Evolutionary conservation across 1,140 invertebrate genomes (phyloP).

Genomic region (Micrasema longulum): DNA sequence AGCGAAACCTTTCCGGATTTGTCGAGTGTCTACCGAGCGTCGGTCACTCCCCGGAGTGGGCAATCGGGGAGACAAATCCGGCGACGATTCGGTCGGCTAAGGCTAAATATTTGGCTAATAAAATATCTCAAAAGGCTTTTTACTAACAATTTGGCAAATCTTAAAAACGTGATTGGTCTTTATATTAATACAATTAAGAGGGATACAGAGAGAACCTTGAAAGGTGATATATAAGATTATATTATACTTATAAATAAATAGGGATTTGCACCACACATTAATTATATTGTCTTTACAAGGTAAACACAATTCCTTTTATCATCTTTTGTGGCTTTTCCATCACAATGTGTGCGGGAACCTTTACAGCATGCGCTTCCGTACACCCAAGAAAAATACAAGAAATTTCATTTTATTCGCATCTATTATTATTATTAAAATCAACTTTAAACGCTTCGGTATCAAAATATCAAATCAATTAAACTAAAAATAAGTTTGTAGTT

Average conservation of each 20-base stretch:
- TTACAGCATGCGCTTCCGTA: background rate
- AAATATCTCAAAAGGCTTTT: slow-evolving; percentile 33
- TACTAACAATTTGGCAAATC: slow-evolving; percentile 51
- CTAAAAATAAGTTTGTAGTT: background rate
- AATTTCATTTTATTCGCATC: background rate
- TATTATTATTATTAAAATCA: background rate
- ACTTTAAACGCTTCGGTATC: no score
- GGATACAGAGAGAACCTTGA: slow-evolving; percentile 2
- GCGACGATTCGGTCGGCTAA: background rate
- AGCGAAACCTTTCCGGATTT: background rate
- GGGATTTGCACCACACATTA: slow-evolving; percentile 20
- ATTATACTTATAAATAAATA: slow-evolving; percentile 35
- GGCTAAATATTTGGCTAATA: slow-evolving; percentile 8
- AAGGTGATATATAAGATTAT: slow-evolving; percentile 33
- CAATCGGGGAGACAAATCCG: slow-evolving; percentile 16
- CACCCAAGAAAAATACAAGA: background rate
- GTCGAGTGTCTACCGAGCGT: background rate
- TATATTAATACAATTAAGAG: slow-evolving; percentile 32
- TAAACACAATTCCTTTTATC: slow-evolving; percentile 17
- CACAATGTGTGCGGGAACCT: background rate
- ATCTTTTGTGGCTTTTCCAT: slow-evolving; percentile 15
- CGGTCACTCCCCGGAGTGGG: background rate
- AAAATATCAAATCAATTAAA: no score
- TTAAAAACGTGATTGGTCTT: slow-evolving; percentile 51
- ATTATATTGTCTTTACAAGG: slow-evolving; percentile 17